Base-by-base conservation (phyloP, 2,888 invertebrate species). In the Bugulina stolonifera region DNA sequence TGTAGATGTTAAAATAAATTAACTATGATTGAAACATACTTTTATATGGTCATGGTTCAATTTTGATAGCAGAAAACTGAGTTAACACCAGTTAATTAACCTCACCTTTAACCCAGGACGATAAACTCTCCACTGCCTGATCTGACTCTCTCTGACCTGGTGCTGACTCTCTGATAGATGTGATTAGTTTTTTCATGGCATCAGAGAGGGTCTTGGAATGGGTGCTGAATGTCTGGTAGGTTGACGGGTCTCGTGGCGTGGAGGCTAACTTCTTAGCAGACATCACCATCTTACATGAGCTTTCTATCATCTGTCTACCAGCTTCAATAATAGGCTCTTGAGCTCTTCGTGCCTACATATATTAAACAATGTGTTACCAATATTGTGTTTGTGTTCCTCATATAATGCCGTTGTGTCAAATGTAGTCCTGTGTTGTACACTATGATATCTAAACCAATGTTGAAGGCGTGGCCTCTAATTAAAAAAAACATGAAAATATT, bases 171-270 rank as follows among this genome's bases (percentile, higher is more conserved):
- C 93, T 91, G 76, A 97, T 94, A 75, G 93, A 93, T 22, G 93
- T 90, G 1, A 97, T 95, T 1, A 99, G 88, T 18, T 90, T 89
- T 85, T 98, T 98, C 81, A 99, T 97, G 35, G 94, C 93, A 83
- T 98, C 97, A 0, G 96, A 96, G 0, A 99, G 96, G 71, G 90
- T 91, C 83, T 94, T 96, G 82, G 95, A 95, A 86, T 96, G 94
- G 78, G 90, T 90, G 0, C 97, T 95, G 74, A 99, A 89, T 73
- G 91, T 88, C 83, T 96, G 96, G 95, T 98, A 98, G 29, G 93
- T 93, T 0, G 91, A 89, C 1, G 95, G 92, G 86, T 98, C 97
- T 76, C 91, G 90, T 0, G 96, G 94, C 70, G 91, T 89, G 35
- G 94, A 88, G 0, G 94, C 94, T 75, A 99, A 87, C 71, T 90